Evolutionary conservation across 2,797 vertebrate species (phyloP).

Genomic region (Platyrinchus mystaceus): DNA sequence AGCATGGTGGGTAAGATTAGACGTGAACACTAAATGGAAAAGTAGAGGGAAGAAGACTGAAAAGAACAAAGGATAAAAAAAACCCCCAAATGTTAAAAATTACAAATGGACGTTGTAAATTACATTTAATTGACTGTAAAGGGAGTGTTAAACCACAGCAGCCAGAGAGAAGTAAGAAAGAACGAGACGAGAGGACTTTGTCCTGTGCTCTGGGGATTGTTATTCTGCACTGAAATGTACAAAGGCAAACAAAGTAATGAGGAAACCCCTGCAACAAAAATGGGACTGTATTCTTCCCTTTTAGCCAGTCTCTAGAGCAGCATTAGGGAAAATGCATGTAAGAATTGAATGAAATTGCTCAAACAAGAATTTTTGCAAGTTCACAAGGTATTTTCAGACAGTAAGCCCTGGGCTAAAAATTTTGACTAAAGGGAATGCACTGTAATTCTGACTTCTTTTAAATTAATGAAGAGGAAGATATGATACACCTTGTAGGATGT

Average conservation of each 20-base stretch:
- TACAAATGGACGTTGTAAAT: not conserved
- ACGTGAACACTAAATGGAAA: not conserved
- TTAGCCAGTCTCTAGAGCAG: not conserved
- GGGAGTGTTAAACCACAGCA: not conserved
- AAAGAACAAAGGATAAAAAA: not conserved
- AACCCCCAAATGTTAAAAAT: not conserved
- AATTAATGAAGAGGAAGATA: not conserved
- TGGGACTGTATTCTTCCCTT: not conserved
- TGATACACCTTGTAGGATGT: not conserved
- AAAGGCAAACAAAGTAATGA: not conserved
- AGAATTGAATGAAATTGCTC: not conserved
- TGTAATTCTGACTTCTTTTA: constrained; percentile 3
- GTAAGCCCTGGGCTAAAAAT: not conserved
- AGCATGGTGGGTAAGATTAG: not conserved
- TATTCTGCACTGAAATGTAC: not conserved
- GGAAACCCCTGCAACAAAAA: not conserved
- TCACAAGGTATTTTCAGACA: not conserved
- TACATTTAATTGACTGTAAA: not conserved
- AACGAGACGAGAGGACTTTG: not conserved
- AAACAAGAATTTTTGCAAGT: not conserved
- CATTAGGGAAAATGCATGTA: not conserved
- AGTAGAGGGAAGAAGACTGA: not conserved
- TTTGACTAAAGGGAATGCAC: not conserved
- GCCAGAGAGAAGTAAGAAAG: not conserved
- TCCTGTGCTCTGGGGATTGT: not conserved